These are phyloP conservation scores for Drosophila insularis DNA, from an alignment of 1,140 invertebrate genomes.

Conservation along the genomic window DNA sequence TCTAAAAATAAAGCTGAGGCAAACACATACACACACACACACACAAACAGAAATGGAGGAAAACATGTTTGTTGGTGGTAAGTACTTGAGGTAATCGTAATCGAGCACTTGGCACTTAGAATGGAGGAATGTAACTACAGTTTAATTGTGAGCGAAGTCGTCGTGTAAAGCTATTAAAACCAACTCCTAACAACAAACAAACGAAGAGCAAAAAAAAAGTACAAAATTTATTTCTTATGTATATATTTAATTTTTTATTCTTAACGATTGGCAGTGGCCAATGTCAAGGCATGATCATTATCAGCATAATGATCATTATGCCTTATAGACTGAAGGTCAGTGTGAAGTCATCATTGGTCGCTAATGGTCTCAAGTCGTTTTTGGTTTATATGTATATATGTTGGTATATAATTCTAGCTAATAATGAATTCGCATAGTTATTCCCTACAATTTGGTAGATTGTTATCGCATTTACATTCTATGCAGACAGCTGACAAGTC, in stretches of 20 bases:
- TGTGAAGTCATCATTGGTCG: conserved; percentile 64
- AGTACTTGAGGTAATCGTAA: conserved; percentile 54
- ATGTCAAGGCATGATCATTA: conserved; percentile 53
- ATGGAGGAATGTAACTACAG: conserved; percentile 22
- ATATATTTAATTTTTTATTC: conserved; percentile 19
- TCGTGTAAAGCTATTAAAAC: conserved; percentile 51
- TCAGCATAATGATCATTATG: conserved; percentile 20
- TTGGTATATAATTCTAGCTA: conserved; percentile 36
- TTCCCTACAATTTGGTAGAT: conserved; percentile 37
- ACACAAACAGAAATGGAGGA: conserved; percentile 42
- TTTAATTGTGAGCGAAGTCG: conserved; percentile 29
- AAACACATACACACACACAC: conserved; percentile 6
- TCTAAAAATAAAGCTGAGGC: conserved; percentile 64
- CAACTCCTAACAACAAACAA: conserved; percentile 9
- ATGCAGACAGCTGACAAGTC: conserved; percentile 53
- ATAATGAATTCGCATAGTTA: conserved; percentile 21
- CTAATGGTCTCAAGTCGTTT: conserved; percentile 17
- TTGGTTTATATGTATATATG: background rate
- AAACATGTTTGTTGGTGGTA: conserved; percentile 48
- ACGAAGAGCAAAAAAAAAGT: conserved; percentile 16
- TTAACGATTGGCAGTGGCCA: conserved; percentile 30
- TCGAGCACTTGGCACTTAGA: conserved; percentile 71
- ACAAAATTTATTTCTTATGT: background rate
- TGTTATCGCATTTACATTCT: conserved; percentile 53
- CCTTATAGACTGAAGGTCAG: conserved; percentile 49